Evolutionary conservation across 2,113 vertebrate species (phyloP).

Genomic region (Mobula birostris): DNA sequence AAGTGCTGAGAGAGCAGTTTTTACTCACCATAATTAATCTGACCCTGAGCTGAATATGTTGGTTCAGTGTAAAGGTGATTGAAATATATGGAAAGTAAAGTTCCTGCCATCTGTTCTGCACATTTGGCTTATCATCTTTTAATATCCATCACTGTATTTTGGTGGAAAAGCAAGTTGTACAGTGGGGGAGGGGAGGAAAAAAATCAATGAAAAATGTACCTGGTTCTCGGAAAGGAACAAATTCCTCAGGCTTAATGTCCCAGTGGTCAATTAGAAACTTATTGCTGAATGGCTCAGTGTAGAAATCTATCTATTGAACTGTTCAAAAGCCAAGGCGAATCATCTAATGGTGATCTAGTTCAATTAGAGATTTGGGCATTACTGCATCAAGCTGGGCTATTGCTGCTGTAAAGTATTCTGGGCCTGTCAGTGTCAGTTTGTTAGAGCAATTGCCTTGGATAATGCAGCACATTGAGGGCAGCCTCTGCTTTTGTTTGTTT

Average conservation of each 20-base stretch:
- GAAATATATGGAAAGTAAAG: constrained; percentile 21
- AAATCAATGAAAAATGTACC: constrained; percentile 7
- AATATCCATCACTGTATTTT: not conserved
- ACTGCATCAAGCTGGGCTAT: constrained; percentile 35
- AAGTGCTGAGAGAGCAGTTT: constrained; percentile 14
- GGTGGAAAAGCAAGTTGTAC: not conserved
- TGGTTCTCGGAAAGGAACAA: not conserved
- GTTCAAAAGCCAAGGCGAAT: constrained; percentile 43
- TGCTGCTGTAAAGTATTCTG: constrained; percentile 43
- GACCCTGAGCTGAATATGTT: constrained; percentile 8
- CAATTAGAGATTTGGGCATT: constrained; percentile 56
- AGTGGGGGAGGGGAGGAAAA: not conserved
- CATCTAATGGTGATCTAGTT: constrained; percentile 57
- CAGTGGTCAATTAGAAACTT: not conserved
- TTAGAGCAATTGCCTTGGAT: constrained; percentile 43
- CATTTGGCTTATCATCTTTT: constrained; percentile 13
- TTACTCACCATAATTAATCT: constrained; percentile 2
- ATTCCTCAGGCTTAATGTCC: constrained; percentile 33
- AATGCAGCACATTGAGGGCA: constrained; percentile 10
- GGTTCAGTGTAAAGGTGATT: not conserved
- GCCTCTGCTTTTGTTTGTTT: constrained; percentile 46
- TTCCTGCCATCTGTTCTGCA: constrained; percentile 1
- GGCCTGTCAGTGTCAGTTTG: constrained; percentile 56
- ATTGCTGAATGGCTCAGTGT: constrained; percentile 10
- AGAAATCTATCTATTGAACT: constrained; percentile 37